Conservation (phyloP, 2,113 vertebrate species). For the Ranitomeya variabilis region DNA sequence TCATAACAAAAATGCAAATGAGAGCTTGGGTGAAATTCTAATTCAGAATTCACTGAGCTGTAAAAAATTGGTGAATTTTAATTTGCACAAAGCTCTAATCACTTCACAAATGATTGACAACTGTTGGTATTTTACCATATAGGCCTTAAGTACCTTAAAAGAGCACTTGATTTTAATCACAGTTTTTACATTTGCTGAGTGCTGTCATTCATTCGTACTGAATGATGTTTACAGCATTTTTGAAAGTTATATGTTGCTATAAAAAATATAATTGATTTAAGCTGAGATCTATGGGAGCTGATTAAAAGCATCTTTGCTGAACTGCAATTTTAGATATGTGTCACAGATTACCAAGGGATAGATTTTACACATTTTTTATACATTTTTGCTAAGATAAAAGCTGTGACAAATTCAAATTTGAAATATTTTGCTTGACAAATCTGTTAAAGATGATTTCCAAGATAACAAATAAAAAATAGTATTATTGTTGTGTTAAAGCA, state of each 20-base stretch:
- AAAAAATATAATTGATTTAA: slow-evolving; percentile 58
- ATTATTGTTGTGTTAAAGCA: too few species aligned
- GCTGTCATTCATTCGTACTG: slow-evolving; percentile 53
- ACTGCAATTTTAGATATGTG: slow-evolving; percentile 48
- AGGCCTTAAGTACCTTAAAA: slow-evolving; percentile 56
- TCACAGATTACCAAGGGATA: slow-evolving; percentile 25
- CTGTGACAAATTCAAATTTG: not conserved
- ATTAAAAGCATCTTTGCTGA: slow-evolving; percentile 53
- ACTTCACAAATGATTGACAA: slow-evolving; percentile 58
- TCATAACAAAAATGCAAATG: slow-evolving; percentile 47
- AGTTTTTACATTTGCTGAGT: slow-evolving; percentile 55
- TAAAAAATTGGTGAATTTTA: slow-evolving; percentile 57
- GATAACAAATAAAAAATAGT: not conserved
- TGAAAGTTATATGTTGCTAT: slow-evolving; percentile 58
- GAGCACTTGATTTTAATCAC: slow-evolving; percentile 58
- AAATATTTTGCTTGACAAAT: not conserved
- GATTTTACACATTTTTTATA: slow-evolving; percentile 17
- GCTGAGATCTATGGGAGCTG: slow-evolving; percentile 47
- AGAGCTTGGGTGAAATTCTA: slow-evolving; percentile 54
- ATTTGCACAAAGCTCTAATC: slow-evolving; percentile 58
- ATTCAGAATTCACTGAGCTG: slow-evolving; percentile 57
- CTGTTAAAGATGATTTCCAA: not conserved
- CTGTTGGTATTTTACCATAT: slow-evolving; percentile 58
- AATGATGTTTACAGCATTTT: slow-evolving; percentile 58
- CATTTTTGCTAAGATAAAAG: too few species aligned